Conservation (phyloP, 2,797 vertebrate species). For the Siniperca undulata region DNA sequence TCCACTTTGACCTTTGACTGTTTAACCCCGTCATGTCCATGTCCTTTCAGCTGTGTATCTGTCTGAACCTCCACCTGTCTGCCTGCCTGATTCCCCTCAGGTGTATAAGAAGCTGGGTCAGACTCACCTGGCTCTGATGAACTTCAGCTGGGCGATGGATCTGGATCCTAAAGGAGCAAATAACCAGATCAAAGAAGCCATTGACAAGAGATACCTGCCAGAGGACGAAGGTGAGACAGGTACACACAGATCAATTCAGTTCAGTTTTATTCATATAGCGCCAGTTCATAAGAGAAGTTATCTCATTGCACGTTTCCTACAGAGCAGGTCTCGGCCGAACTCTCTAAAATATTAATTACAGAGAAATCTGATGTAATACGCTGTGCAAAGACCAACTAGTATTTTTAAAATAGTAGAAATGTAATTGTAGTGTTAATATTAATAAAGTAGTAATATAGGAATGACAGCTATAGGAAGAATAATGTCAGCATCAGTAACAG, state of each 20-base stretch:
- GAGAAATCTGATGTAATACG: too few relatives aligned
- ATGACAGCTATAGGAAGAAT: too few relatives aligned
- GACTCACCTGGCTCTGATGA: slow-evolving; percentile 97
- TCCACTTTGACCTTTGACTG: not conserved
- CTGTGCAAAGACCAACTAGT: too few relatives aligned
- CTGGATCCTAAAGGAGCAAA: slow-evolving; percentile 99
- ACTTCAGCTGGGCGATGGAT: slow-evolving; percentile 99
- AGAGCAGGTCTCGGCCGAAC: too few relatives aligned
- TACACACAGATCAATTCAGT: not conserved
- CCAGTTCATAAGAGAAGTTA: too few relatives aligned
- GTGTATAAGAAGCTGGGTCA: slow-evolving; percentile 99
- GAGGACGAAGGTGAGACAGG: slow-evolving; percentile 90
- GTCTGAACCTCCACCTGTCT: not conserved
- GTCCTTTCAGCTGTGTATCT: not conserved
- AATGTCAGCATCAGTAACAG: too few relatives aligned
- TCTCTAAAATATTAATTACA: too few relatives aligned
- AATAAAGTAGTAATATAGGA: too few relatives aligned
- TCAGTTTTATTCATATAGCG: too few relatives aligned
- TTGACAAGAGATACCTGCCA: slow-evolving; percentile 97
- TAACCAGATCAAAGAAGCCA: slow-evolving; percentile 99
- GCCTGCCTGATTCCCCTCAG: slow-evolving; percentile 70
- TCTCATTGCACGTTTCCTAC: too few relatives aligned
- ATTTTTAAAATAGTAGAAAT: too few relatives aligned
- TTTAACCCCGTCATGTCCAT: not conserved
- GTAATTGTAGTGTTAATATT: too few relatives aligned